phyloP scores from a whole-genome alignment of 2,113 vertebrate species.

The Sinosuthora webbiana region DNA sequence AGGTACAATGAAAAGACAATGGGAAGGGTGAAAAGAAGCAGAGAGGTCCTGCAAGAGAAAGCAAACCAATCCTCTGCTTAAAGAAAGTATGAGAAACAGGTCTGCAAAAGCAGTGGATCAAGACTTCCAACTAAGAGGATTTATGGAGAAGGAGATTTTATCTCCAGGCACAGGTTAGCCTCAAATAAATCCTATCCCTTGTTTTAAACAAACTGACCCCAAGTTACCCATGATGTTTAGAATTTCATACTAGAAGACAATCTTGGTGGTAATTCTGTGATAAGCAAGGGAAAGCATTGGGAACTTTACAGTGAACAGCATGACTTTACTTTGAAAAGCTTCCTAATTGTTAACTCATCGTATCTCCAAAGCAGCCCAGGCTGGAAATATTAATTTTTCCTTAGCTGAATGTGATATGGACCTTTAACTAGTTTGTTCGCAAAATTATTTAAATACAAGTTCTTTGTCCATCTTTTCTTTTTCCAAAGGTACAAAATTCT shows the following conservation, averaged over 20 bases:
- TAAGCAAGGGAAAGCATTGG: background rate
- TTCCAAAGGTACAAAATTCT: background rate
- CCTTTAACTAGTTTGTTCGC: background rate
- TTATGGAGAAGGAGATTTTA: conserved; percentile 6
- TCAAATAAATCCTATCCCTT: background rate
- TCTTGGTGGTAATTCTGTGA: background rate
- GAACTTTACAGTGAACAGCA: background rate
- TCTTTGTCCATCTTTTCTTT: background rate
- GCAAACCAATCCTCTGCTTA: background rate
- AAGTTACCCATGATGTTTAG: background rate
- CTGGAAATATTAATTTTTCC: background rate
- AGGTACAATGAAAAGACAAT: background rate
- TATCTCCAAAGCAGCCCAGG: background rate
- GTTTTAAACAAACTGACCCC: conserved; percentile 14
- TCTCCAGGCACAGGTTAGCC: conserved; percentile 1
- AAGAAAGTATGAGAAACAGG: background rate
- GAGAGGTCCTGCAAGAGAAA: background rate
- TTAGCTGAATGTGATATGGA: fast-evolving
- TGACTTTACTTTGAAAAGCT: background rate
- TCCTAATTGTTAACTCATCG: background rate
- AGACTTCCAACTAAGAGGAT: background rate
- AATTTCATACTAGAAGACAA: background rate
- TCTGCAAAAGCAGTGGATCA: background rate
- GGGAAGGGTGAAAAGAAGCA: background rate
- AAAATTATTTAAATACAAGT: background rate